Evolutionary conservation across 2,888 invertebrate genomes (phyloP), one percentile per base, ranked within the genome.

Genomic region (Diadromus collaris): DNA sequence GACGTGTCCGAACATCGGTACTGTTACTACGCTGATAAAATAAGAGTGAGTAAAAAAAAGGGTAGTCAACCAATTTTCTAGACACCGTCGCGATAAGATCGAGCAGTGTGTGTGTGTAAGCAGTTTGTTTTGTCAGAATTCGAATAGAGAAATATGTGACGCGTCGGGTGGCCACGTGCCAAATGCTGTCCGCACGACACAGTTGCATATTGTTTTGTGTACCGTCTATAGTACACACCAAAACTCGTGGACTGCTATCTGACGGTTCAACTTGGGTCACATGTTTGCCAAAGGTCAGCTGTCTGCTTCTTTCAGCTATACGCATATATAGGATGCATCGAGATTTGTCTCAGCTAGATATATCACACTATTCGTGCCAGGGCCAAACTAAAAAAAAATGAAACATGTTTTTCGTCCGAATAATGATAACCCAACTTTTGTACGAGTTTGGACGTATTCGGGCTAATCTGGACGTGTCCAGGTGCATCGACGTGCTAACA

Each of bases 121-220:
- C 27, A 16, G 56, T 56, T 56, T 56, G 27, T 27, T 60, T 63
- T 63, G 44, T 63, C 44, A 44, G 16, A 63, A 41, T 13, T 44
- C 44, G 44, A 51, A 24, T 13, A 46, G 29, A 54, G 32, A 51
- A 44, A 51, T 32, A 54, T 44, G 19, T n/a, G 48, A 27, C 56
- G 56, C 56, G 16, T 56, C 27, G 10, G 56, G 48, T 51, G 48
- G 64, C 74, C 80, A 80, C 77, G 77, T 77, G 80, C 77, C 80
- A 80, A 74, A 80, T 74, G 19, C 44, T 56, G 34, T 65, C 21
- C 70, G n/a, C 41, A 60, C 29, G 76, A 73, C 79, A 65, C 21
- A 73, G 60, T 70, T 76, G 60, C 70, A 76, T 61, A 56, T 54
- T 73, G 64, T 79, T 71, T 48, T 70, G 73, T n/a, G 27, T 38